Evolutionary conservation across 2,113 vertebrate genomes (phyloP), one percentile per base, ranked within the genome.

Genomic region (Cyprinodon variegatus): DNA sequence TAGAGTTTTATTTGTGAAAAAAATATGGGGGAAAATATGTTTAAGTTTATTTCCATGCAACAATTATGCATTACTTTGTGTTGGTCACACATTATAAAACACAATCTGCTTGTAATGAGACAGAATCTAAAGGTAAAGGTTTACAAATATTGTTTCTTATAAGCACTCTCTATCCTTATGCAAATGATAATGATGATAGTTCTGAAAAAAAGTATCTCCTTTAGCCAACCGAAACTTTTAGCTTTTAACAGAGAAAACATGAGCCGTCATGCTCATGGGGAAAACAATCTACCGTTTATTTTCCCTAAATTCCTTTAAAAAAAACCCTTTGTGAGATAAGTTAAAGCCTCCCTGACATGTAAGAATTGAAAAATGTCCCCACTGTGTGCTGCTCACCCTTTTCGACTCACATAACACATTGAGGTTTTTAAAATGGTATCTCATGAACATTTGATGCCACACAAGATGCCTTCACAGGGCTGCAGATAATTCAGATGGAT

Each of bases 401-500:
- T 70, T 65, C 70, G 61, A 69, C 84, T 84, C 77, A 48, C 81
- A 83, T 86, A 82, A 76, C 86, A 53, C 77, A 69, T 61, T 37
- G 63, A 41, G 65, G 60, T 63, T 76, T 81, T 77, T 79, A 65
- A 68, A 76, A 60, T 17, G 66, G 45, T 73, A 82, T 78, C 78
- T 76, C 80, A 59, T 81, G 75, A 82, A 53, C 22, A 29, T 76
- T 39, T 63, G 46, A 40, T 76, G 76, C 83, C 82, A 61, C 82
- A 64, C 78, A 79, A 85, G 85, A 82, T 90, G 82, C 82, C 84
- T 80, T 75, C 89, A 92, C 86, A 74, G 76, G 87, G 86, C 77
- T 64, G 78, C 83, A 63, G 70, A 86, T 92, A 90, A 94, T 88
- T 77, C 66, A 79, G 88, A 92, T 89, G 84, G 89, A 93, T 92